Conservation (phyloP, 2,113 vertebrate species). For the Poeciliopsis prolifica region DNA sequence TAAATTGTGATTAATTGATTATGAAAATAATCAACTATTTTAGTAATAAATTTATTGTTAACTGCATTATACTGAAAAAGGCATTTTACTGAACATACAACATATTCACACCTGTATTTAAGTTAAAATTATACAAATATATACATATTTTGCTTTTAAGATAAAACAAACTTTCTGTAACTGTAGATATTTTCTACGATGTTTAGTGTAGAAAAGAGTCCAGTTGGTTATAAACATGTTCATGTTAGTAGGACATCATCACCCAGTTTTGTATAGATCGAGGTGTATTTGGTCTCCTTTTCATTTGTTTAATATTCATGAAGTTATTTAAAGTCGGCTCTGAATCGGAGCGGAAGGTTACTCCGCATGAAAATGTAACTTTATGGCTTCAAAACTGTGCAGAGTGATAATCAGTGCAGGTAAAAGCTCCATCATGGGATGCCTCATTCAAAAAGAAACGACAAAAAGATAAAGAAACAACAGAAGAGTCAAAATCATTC, state of each 20-base stretch:
- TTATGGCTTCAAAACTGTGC: slow-evolving; percentile 8
- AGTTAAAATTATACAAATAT: too few relatives aligned
- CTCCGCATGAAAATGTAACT: slow-evolving; percentile 6
- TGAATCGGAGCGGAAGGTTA: slow-evolving; percentile 20
- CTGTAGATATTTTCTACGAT: too few relatives aligned
- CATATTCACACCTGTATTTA: too few relatives aligned
- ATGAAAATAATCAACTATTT: too few relatives aligned
- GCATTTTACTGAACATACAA: too few relatives aligned
- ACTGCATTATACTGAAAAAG: too few relatives aligned
- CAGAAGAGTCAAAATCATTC: not conserved
- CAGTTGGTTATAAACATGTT: too few relatives aligned
- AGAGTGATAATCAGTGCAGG: slow-evolving; percentile 13
- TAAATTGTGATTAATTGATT: too few relatives aligned
- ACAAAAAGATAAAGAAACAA: slow-evolving; percentile 20
- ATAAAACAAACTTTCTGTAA: too few relatives aligned
- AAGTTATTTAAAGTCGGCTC: slow-evolving; percentile 38
- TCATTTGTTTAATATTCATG: slow-evolving; percentile 31
- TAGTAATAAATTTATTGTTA: too few relatives aligned
- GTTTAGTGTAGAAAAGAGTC: not conserved
- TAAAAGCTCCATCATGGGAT: slow-evolving; percentile 1
- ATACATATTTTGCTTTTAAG: too few relatives aligned
- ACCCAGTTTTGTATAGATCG: slow-evolving; percentile 7
- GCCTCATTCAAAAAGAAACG: slow-evolving; percentile 3
- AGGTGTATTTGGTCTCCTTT: slow-evolving; percentile 20
- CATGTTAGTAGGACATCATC: not conserved